These are phyloP conservation scores for Tonatia bakeri DNA, from an alignment of 2,113 vertebrate genomes.

Conservation along the genomic window DNA sequence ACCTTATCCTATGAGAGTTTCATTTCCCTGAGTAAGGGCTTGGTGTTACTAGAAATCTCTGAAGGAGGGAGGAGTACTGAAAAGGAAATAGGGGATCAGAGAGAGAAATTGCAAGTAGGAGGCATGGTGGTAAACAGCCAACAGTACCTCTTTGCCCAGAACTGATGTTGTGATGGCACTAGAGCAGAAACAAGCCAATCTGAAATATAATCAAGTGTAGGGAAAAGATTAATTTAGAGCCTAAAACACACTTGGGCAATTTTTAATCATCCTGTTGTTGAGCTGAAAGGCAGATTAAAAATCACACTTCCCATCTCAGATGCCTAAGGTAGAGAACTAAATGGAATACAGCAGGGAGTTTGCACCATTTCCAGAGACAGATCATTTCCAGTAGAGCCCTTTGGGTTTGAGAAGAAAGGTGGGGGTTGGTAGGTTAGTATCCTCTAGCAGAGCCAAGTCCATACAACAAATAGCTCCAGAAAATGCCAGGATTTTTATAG, in stretches of 20 bases:
- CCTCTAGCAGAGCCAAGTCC: background rate
- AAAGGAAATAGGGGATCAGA: background rate
- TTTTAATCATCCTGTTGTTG: background rate
- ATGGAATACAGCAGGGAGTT: background rate
- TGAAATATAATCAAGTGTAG: background rate
- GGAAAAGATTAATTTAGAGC: background rate
- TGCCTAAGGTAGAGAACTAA: background rate
- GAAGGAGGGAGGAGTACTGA: background rate
- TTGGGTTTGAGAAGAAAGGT: background rate
- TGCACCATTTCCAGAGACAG: background rate
- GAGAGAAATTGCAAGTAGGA: background rate
- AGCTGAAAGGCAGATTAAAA: constrained; percentile 9
- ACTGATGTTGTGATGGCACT: background rate
- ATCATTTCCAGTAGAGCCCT: background rate
- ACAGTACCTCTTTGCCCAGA: constrained; percentile 17
- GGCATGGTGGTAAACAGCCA: background rate
- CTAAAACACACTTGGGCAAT: background rate
- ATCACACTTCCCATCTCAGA: background rate
- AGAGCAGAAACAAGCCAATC: constrained; percentile 26
- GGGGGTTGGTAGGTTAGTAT: background rate
- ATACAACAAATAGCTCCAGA: background rate
- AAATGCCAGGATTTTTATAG: background rate
- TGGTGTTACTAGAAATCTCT: background rate
- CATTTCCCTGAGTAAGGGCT: background rate
- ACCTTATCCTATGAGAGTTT: background rate